Evolutionary conservation across 2,113 vertebrate species (phyloP).

Genomic region (Grammomys dolichurus): DNA sequence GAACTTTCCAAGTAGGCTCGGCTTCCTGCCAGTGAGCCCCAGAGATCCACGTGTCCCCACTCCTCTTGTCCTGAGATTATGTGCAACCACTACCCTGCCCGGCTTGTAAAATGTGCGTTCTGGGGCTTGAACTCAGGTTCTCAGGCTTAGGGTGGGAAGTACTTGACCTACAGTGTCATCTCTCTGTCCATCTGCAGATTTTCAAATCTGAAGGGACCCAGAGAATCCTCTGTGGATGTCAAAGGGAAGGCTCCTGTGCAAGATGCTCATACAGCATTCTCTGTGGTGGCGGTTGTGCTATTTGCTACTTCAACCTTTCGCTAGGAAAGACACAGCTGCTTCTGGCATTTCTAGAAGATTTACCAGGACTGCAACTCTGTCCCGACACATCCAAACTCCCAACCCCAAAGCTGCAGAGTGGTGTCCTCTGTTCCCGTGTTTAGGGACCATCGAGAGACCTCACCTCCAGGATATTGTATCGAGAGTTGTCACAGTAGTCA

Average conservation of each 20-base stretch:
- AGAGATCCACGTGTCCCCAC: neutral
- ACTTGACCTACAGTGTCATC: too few relatives aligned
- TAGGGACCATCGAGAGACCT: neutral
- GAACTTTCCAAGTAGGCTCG: neutral
- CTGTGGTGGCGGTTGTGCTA: neutral
- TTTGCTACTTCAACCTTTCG: neutral
- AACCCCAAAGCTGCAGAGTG: neutral
- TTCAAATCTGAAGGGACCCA: too few relatives aligned
- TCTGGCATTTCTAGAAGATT: accelerated
- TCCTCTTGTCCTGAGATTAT: neutral
- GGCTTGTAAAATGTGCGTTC: neutral
- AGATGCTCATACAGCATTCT: neutral
- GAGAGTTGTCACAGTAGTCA: constrained; percentile 97
- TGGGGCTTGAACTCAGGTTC: neutral
- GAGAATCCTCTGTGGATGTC: too few relatives aligned
- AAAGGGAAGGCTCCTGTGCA: neutral
- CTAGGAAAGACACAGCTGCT: accelerated
- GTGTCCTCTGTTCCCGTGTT: accelerated
- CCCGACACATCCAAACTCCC: neutral
- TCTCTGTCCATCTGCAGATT: neutral
- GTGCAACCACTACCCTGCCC: too few relatives aligned
- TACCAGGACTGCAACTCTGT: accelerated
- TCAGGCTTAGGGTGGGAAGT: neutral
- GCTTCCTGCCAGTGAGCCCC: neutral
- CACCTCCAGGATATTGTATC: constrained; percentile 99